These are phyloP conservation scores for Netelia melanura DNA, from an alignment of 2,888 invertebrate genomes.

Conservation along the genomic window DNA sequence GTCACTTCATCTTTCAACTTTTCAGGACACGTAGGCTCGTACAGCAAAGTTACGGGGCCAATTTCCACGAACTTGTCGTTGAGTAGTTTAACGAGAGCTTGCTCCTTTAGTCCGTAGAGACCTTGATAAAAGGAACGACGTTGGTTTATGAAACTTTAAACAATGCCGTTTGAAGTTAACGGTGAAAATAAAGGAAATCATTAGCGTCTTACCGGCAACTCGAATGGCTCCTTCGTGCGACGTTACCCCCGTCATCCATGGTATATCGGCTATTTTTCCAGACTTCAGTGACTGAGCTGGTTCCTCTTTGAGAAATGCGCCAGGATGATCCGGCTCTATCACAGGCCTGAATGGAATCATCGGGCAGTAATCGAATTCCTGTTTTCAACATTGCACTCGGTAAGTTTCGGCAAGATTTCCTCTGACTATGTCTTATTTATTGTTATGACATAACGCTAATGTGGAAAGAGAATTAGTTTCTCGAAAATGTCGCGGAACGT, in stretches of 20 bases:
- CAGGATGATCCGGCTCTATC: conserved; percentile 89
- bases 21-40: conserved; percentile 86
- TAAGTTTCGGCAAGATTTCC: too few relatives aligned
- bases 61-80: conserved; percentile 86
- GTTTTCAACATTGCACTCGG: conserved; percentile 1
- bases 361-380: conserved; percentile 92
- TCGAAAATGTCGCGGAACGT: not conserved
- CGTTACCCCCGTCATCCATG: conserved; percentile 91
- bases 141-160: not conserved
- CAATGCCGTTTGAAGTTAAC: conserved; percentile 84
- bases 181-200: not conserved
- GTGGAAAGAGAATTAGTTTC: not conserved
- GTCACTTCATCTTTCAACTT: conserved; percentile 84
- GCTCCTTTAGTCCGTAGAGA: conserved; percentile 79
- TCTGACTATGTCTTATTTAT: not conserved
- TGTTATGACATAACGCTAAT: not conserved
- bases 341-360: conserved; percentile 93
- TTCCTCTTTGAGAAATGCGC: conserved; percentile 89
- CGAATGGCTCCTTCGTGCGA: conserved; percentile 91
- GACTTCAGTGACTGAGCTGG: conserved; percentile 86
- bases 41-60: conserved; percentile 88
- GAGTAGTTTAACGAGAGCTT: conserved; percentile 86
- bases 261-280: conserved; percentile 86
- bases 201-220: conserved; percentile 86
- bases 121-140: not conserved